These are phyloP conservation scores for Drosophila bocqueti DNA, from an alignment of 1,140 invertebrate species.

Conservation along the genomic window DNA sequence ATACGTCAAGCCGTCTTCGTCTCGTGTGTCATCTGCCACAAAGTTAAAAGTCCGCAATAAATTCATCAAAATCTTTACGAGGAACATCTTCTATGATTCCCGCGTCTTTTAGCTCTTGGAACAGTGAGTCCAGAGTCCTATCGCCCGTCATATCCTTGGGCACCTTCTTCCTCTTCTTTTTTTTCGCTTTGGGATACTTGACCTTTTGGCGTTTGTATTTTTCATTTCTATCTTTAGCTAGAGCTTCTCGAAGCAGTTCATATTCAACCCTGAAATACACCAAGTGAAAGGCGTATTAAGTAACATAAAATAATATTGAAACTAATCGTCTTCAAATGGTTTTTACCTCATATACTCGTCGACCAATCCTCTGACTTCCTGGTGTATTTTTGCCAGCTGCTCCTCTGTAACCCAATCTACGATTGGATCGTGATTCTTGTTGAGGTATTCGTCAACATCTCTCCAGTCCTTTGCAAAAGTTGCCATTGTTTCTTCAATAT, in stretches of 20 bases:
- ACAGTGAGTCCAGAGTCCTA: conserved; percentile 90
- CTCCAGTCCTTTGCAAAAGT: conserved; percentile 86
- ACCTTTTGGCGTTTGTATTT: conserved; percentile 77
- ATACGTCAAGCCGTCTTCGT: conserved; percentile 72
- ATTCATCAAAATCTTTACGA: conserved; percentile 88
- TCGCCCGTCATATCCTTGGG: conserved; percentile 90
- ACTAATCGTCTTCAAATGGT: background rate
- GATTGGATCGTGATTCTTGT: conserved; percentile 85
- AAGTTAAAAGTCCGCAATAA: conserved; percentile 91
- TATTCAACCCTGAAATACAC: conserved; percentile 85
- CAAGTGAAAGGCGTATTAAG: background rate
- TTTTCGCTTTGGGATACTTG: conserved; percentile 77
- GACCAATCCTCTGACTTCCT: conserved; percentile 86
- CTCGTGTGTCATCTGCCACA: conserved; percentile 86
- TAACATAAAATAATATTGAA: background rate
- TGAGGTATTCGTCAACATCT: conserved; percentile 80
- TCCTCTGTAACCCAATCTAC: conserved; percentile 86
- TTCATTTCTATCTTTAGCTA: conserved; percentile 84
- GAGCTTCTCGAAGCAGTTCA: conserved; percentile 85
- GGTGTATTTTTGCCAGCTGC: conserved; percentile 86
- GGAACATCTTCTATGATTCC: conserved; percentile 90
- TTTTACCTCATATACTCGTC: conserved; percentile 87
- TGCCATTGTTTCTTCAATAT: conserved; percentile 79
- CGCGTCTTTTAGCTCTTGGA: conserved; percentile 91
- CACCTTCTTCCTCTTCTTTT: conserved; percentile 89